Conservation (phyloP, 2,797 vertebrate species). For the Ceryle rudis region DNA sequence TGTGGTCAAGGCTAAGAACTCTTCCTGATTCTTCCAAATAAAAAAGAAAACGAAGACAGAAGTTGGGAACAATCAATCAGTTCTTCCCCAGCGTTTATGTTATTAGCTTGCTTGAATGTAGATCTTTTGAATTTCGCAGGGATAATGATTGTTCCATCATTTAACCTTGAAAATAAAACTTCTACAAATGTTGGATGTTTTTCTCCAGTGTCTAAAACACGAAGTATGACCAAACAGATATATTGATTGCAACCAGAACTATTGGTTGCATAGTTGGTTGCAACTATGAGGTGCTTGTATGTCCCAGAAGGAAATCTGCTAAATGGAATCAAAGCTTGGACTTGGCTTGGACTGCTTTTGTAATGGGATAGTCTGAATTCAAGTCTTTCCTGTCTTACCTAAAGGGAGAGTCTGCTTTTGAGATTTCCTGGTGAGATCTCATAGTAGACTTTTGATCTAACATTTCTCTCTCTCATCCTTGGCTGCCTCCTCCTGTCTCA, state of each 20-base stretch:
- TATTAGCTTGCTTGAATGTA: not conserved
- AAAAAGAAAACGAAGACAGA: not conserved
- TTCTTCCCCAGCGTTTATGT: not conserved
- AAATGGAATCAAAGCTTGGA: not conserved
- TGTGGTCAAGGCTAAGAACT: not conserved
- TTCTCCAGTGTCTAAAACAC: not conserved
- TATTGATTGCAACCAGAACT: not conserved
- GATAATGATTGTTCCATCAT: not conserved
- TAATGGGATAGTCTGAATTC: not conserved
- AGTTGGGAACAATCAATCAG: fast-evolving
- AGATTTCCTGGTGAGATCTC: not conserved
- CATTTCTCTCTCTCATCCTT: not conserved
- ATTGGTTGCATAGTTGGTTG: not conserved
- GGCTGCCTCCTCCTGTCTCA: not conserved
- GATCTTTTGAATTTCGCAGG: not conserved
- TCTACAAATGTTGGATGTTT: not conserved
- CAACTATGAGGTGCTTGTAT: not conserved
- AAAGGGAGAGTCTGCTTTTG: not conserved
- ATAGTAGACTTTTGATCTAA: not conserved
- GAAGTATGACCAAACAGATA: not conserved
- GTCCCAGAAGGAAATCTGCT: not conserved
- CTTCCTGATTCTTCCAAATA: not conserved
- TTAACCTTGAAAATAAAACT: not conserved
- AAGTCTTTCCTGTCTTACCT: not conserved
- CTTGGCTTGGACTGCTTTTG: not conserved